Evolutionary conservation across 2,888 invertebrate species (phyloP).

Genomic region (Teinopalpus imperialis): DNA sequence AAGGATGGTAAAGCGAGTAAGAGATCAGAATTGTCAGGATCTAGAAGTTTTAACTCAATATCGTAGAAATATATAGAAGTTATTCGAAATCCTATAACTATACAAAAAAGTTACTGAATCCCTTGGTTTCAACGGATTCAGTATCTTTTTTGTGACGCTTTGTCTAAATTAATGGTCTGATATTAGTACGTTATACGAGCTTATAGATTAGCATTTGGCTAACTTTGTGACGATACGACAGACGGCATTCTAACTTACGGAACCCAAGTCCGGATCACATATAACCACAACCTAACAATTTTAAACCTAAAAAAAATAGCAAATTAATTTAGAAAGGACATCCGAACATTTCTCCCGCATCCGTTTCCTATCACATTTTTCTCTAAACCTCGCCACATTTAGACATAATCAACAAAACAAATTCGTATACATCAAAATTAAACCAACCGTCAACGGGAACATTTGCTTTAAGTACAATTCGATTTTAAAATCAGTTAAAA

Average conservation of each 20-base stretch:
- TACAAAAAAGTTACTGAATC: no score
- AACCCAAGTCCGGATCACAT: conserved; percentile 48
- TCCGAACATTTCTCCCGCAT: conserved; percentile 65
- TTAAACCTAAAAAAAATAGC: conserved; percentile 48
- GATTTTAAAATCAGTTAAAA: conserved; percentile 11
- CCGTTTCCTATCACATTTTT: conserved; percentile 70
- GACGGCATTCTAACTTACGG: conserved; percentile 35
- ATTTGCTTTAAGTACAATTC: conserved; percentile 36
- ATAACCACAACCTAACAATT: conserved; percentile 75
- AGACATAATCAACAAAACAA: conserved; percentile 53
- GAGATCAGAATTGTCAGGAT: no score
- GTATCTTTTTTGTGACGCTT: no score
- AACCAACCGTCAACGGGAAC: conserved; percentile 35
- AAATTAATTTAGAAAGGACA: conserved; percentile 59
- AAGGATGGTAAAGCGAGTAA: no score
- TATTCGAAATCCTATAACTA: no score
- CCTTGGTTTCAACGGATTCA: no score
- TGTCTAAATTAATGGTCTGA: no score
- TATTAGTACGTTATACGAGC: conserved; percentile 8
- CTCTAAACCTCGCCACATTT: conserved; percentile 47
- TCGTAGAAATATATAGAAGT: no score
- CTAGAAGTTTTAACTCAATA: no score
- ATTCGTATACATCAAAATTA: conserved; percentile 76
- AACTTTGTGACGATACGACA: conserved; percentile 61
- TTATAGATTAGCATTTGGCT: conserved; percentile 46